Evolutionary conservation across 2,113 vertebrate genomes (phyloP).

Genomic region (Neoarius graeffei): DNA sequence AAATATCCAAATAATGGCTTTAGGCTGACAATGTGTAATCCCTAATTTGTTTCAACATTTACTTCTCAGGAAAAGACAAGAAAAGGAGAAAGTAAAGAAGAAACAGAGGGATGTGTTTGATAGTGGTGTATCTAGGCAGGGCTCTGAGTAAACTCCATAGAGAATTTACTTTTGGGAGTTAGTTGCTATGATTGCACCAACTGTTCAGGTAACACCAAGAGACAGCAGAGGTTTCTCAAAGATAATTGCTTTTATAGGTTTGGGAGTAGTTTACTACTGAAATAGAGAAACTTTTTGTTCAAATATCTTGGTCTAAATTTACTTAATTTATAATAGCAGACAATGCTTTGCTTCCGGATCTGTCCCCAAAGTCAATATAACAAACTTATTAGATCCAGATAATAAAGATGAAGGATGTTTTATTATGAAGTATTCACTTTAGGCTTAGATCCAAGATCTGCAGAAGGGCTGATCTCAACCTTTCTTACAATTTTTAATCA

Average conservation of each 20-base stretch:
- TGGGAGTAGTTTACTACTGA: neutral
- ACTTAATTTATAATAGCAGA: neutral
- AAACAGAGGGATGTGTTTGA: neutral
- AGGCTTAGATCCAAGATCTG: neutral
- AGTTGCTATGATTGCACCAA: neutral
- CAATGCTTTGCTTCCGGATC: neutral
- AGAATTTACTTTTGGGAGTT: conserved; percentile 28
- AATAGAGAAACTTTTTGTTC: neutral
- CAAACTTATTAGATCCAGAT: neutral
- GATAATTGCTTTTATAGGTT: neutral
- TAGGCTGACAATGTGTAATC: neutral
- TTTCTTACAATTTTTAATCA: neutral
- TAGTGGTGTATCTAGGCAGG: conserved; percentile 25
- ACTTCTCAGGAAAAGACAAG: neutral
- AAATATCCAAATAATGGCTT: neutral
- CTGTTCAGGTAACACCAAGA: neutral
- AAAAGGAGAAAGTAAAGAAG: neutral
- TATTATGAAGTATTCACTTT: neutral
- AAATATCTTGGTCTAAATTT: neutral
- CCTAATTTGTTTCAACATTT: neutral
- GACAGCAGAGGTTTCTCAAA: neutral
- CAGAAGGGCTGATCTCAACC: neutral
- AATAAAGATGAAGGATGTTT: neutral
- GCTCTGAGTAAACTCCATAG: neutral
- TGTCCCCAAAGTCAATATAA: neutral